Conservation (phyloP, 37 sponge, comb jelly and placozoan genomes). For the Theonella swinhoei region DNA sequence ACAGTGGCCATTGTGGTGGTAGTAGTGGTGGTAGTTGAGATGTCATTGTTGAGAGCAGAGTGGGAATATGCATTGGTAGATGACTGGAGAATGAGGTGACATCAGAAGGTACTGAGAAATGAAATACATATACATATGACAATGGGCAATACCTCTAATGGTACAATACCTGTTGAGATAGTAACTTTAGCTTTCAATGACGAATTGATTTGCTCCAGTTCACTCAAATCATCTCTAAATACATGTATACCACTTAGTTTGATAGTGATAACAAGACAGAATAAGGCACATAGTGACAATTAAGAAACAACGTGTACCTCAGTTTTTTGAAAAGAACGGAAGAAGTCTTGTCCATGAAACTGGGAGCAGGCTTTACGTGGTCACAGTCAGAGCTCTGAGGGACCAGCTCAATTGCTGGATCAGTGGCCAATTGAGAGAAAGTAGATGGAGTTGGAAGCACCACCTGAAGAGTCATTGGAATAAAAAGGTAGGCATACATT, state of each 20-base stretch:
- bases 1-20: too few species aligned
- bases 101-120: too few species aligned
- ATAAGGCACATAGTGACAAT: background rate
- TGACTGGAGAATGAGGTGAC: too few species aligned
- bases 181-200: too few species aligned
- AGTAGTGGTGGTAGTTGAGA: too few species aligned
- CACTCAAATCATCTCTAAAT: constrained; percentile 52
- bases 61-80: too few species aligned
- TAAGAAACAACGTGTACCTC: background rate
- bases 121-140: too few species aligned
- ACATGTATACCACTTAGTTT: background rate
- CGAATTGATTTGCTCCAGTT: constrained; percentile 50
- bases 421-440: background rate
- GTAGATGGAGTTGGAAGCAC: background rate
- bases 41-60: too few species aligned
- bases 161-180: too few species aligned
- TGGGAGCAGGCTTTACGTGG: background rate
- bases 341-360: constrained; percentile 11
- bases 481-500: too few species aligned
- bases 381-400: background rate
- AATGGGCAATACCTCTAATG: too few species aligned
- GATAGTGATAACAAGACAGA: background rate
- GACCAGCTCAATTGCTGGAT: background rate
- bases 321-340: constrained; percentile 41
- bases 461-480: too few species aligned